These are phyloP conservation scores for Hydropsyche betteni DNA, from an alignment of 2,888 invertebrate species.

Conservation along the genomic window DNA sequence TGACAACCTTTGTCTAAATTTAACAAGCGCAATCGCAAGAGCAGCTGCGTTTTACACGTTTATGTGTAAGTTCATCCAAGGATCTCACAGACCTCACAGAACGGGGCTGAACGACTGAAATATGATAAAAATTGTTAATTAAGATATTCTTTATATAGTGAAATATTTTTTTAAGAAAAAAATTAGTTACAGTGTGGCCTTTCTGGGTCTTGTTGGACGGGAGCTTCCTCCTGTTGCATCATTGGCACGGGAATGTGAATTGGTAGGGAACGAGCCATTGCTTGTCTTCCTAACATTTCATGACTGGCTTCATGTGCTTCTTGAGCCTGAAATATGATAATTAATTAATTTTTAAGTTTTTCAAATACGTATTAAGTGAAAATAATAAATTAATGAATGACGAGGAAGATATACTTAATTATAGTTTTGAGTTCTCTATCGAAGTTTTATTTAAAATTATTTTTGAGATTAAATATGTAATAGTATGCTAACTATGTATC, in stretches of 20 bases:
- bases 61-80: slow-evolving; percentile 62
- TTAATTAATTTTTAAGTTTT: not conserved
- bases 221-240: slow-evolving; percentile 67
- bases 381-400: too few relatives aligned
- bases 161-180: not conserved
- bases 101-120: slow-evolving; percentile 83
- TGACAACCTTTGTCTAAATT: slow-evolving; percentile 44
- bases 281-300: slow-evolving; percentile 59
- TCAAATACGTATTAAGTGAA: too few relatives aligned
- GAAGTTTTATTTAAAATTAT: too few relatives aligned
- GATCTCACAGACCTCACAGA: slow-evolving; percentile 70
- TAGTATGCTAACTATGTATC: too few relatives aligned
- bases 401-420: too few relatives aligned
- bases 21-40: slow-evolving; percentile 76
- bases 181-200: slow-evolving; percentile 80
- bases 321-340: slow-evolving; percentile 37
- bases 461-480: too few relatives aligned
- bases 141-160: slow-evolving; percentile 13
- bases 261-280: slow-evolving; percentile 58
- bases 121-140: slow-evolving; percentile 47
- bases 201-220: slow-evolving; percentile 65
- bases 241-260: slow-evolving; percentile 59
- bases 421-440: too few relatives aligned
- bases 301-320: slow-evolving; percentile 49
- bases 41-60: slow-evolving; percentile 78